Conservation (phyloP, 2,797 vertebrate genomes). For the Miichthys miiuy region DNA sequence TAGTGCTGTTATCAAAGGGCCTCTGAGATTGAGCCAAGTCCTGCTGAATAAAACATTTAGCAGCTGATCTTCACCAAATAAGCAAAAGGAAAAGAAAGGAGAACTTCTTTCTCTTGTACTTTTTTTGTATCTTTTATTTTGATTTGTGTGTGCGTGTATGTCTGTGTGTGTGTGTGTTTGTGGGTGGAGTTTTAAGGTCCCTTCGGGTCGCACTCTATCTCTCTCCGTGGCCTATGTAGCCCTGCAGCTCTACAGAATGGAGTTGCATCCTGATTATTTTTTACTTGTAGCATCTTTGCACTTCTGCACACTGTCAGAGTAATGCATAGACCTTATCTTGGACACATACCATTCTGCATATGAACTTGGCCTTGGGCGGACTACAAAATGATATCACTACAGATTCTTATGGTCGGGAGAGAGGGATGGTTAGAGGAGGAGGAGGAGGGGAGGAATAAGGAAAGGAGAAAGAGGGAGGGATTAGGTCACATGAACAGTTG, state of each 20-base stretch:
- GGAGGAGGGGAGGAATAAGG: background rate
- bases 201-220: constrained; percentile 36
- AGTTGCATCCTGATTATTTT: constrained; percentile 69
- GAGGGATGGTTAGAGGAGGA: background rate
- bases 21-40: constrained; percentile 54
- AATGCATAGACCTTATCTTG: constrained; percentile 69
- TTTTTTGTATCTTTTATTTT: constrained; percentile 47
- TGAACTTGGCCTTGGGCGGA: constrained; percentile 61
- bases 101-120: constrained; percentile 38
- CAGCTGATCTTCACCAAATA: constrained; percentile 63
- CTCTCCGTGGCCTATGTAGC: constrained; percentile 47
- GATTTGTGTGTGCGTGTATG: constrained; percentile 13
- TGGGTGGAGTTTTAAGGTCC: constrained; percentile 56
- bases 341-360: constrained; percentile 68
- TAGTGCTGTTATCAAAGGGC: constrained; percentile 53
- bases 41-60: constrained; percentile 76
- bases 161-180: background rate
- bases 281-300: constrained; percentile 60
- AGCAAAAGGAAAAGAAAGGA: constrained; percentile 42
- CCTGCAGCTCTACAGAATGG: constrained; percentile 58
- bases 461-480: constrained; percentile 40
- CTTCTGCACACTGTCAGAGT: constrained; percentile 55
- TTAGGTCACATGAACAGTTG: constrained; percentile 57
- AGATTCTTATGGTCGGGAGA: constrained; percentile 7
- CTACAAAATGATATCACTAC: constrained; percentile 48